Base-by-base conservation (phyloP, 2,797 vertebrate species). In the Clarias fuscus region DNA sequence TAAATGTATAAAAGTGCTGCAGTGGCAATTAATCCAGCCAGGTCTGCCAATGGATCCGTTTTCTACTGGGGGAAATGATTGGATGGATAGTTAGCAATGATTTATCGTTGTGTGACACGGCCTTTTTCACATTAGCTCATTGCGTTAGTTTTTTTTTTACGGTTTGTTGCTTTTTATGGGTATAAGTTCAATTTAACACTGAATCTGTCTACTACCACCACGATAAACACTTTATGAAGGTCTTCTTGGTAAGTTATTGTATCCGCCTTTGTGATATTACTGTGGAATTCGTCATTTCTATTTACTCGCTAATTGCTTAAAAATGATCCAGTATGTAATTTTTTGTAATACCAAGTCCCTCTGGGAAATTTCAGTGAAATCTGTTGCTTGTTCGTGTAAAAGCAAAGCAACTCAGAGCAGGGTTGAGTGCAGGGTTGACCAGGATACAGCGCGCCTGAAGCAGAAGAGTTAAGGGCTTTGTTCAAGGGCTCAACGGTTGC, bases 1-100 rank as follows among this genome's bases (percentile, higher is more conserved):
- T 61, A 78, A 78, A 78, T 78, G 58, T 61, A 37, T 78, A 37
- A 13, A 61, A 37, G 56, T 78, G 58, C 58, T 61, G 76, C 30
- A 78, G 37, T 61, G 56, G 76, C 30, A 37, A 61, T 37, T 37
- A 61, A 78, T 78, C 58, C 76, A 78, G 56, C 17, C 56, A 30
- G 30, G 56, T 61, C 10, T 14, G 58, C 37, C 58, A 61, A 40
- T 61, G 30, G 18, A 24, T 78, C 37, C 14, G 58, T 56, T 78
- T 78, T 77, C 17, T 59, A 33, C 75, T 33, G 75, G 75, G 72
- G 17, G 5, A 75, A 56, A 75, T 53, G 43, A 61, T 61, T 7
- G 22, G 18, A 27, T 33, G n/a, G n/a, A 33, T n/a, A 4, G 73
- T 58, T 61, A 59, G 56, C 76, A 78, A 37, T 22, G 58, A 24